Evolutionary conservation across 1,140 invertebrate genomes (phyloP), one percentile per base, ranked within the genome.

Genomic region (Charaxes varanes): DNA sequence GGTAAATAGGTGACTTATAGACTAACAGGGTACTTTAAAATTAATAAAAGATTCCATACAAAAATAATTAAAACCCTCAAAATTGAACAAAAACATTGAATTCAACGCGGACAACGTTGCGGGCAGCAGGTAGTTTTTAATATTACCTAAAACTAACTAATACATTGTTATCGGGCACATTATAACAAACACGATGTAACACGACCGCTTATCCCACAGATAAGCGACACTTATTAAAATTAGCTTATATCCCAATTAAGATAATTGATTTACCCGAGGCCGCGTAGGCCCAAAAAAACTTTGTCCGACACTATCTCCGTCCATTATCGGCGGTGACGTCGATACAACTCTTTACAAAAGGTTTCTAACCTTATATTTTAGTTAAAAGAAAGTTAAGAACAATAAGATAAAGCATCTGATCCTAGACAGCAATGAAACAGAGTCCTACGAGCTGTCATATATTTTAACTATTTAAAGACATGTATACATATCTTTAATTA

Each of bases 201-300:
- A 54, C 55, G 41, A 24, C 6, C 18, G 22, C 34, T 51, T 59
- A 57, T 59, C n/a, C n/a, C n/a, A n/a, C n/a, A n/a, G n/a, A n/a
- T n/a, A n/a, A n/a, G n/a, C 57, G 44, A 30, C 35, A 28, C 58
- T 56, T 68, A 68, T 70, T 69, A 62, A 69, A 63, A 67, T 77
- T 66, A 69, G 65, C 28, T 54, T 52, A 60, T 44, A 30, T 57
- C 44, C 68, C 68, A 80, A 77, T 77, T 77, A 79, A 73, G 55
- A 68, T 71, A 79, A 77, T 77, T 80, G 70, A 80, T 65, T 70
- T 45, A 46, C 34, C 45, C 46, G 61, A 59, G 50, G 49, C 36
- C 49, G 53, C 45, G 56, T 59, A 54, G 59, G 55, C 49, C 55
- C 54, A 67, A 62, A 54, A 71, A 63, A 67, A 69, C 59, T 43